Conservation (phyloP, 2,113 vertebrate species). For the Cygnus atratus region DNA sequence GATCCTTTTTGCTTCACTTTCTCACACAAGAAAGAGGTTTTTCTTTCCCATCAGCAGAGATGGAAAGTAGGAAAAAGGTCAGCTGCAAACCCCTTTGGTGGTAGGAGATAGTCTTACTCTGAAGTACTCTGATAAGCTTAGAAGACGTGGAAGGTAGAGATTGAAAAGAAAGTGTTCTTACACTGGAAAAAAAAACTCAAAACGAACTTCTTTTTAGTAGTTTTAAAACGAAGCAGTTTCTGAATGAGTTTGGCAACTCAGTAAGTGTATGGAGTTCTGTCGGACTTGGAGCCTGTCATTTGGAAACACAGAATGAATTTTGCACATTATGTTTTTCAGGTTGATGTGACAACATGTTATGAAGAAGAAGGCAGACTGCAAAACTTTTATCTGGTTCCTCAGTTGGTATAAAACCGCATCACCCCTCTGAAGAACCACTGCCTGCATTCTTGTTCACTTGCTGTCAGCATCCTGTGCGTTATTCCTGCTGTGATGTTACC, state of each 20-base stretch:
- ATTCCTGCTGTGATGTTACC: neutral
- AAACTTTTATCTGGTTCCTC: neutral
- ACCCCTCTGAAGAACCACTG: neutral
- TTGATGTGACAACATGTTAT: neutral
- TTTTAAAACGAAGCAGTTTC: neutral
- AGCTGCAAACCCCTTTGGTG: neutral
- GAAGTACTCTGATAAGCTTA: neutral
- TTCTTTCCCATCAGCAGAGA: neutral
- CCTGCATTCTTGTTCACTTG: neutral
- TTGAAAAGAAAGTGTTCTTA: neutral
- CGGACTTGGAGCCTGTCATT: neutral
- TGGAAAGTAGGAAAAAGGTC: slow-evolving; percentile 67
- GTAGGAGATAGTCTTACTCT: neutral
- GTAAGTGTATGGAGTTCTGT: neutral
- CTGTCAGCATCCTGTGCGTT: neutral
- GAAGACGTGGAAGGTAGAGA: neutral
- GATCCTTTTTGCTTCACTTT: neutral
- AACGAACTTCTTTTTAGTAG: neutral
- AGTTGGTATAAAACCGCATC: neutral
- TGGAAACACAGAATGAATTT: neutral
- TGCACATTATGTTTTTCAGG: neutral
- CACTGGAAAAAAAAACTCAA: neutral
- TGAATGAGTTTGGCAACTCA: neutral
- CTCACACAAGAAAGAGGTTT: neutral
- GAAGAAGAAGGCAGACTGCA: neutral